Conservation (phyloP, 2,113 vertebrate genomes). For the Corythornis vintsioides region DNA sequence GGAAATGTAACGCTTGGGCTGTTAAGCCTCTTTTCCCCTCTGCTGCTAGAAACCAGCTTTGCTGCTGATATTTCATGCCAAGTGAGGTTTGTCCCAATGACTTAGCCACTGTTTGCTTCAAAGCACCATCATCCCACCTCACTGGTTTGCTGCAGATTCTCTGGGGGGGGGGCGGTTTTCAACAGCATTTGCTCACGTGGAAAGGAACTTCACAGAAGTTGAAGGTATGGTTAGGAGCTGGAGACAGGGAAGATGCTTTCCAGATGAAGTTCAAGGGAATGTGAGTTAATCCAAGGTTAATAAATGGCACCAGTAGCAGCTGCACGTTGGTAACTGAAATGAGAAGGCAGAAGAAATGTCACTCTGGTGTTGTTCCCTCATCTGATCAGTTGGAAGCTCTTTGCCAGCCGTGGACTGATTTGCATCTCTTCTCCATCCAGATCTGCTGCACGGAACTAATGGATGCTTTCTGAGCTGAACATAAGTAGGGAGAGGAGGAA, state of each 20-base stretch:
- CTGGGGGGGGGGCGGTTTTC: no score
- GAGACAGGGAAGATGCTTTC: background rate
- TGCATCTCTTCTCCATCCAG: background rate
- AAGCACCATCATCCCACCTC: background rate
- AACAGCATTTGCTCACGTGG: background rate
- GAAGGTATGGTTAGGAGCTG: background rate
- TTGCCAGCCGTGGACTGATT: background rate
- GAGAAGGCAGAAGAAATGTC: background rate
- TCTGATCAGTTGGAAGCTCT: background rate
- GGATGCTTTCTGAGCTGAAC: background rate
- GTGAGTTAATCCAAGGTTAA: background rate
- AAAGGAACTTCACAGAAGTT: background rate
- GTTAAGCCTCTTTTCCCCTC: conserved; percentile 6
- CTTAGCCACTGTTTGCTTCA: background rate
- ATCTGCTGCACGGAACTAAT: background rate
- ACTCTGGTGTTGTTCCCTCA: background rate
- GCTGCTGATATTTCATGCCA: background rate
- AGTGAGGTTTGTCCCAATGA: background rate
- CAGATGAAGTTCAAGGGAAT: background rate
- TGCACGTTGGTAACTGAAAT: background rate
- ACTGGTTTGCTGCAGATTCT: background rate
- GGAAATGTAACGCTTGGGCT: background rate
- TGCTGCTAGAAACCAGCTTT: background rate
- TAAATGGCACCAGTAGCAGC: background rate
- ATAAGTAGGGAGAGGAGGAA: background rate